These are phyloP conservation scores for Noctua janthina DNA, from an alignment of 2,888 invertebrate species.

Conservation along the genomic window DNA sequence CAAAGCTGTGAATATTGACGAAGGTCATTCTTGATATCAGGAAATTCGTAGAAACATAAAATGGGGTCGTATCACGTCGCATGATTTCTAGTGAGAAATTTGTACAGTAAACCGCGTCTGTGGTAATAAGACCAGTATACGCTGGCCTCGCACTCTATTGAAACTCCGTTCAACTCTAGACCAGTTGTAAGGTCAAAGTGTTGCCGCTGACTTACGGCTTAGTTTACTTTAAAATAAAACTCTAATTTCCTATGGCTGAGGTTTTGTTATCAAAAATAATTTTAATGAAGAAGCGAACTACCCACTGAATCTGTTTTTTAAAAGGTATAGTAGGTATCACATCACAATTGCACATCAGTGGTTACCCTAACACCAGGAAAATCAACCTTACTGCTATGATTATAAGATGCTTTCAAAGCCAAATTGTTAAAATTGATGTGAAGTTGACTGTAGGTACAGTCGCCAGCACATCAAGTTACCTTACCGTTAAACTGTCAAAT, in stretches of 20 bases:
- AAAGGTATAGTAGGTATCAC: not conserved
- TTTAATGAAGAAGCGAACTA: not conserved
- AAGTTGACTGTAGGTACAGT: no score
- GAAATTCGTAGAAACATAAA: constrained; percentile 2
- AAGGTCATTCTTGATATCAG: constrained; percentile 36
- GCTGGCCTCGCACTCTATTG: no score
- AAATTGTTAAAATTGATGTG: not conserved
- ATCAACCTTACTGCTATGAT: not conserved
- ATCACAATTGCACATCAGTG: not conserved
- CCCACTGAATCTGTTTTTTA: not conserved
- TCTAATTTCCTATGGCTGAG: not conserved
- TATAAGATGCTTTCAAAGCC: not conserved
- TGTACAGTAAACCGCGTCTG: not conserved
- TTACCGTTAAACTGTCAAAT: no score
- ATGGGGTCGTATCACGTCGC: constrained; percentile 5
- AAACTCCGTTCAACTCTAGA: no score
- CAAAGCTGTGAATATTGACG: constrained; percentile 26
- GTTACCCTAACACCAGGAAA: not conserved
- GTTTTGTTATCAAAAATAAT: not conserved
- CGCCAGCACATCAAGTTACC: no score
- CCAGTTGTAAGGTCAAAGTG: not conserved
- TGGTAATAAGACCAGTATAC: not conserved
- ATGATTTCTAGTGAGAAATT: not conserved
- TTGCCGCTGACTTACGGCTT: not conserved
- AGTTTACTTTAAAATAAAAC: not conserved